Conservation (phyloP, 1,140 invertebrate genomes). For the Xylocopa sonorina region DNA sequence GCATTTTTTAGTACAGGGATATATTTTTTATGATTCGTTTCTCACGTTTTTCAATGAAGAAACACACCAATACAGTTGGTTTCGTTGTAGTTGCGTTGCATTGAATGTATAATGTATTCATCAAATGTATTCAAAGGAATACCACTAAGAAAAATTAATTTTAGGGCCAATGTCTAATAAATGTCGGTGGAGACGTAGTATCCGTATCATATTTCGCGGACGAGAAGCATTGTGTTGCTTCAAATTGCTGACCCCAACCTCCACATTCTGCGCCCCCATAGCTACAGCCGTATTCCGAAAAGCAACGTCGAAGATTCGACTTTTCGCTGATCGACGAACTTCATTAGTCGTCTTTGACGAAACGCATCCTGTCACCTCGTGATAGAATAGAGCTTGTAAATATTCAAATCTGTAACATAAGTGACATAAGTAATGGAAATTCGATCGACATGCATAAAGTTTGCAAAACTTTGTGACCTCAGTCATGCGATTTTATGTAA, state of each 20-base stretch:
- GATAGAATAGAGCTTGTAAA: constrained; percentile 52
- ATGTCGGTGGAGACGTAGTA: constrained; percentile 96
- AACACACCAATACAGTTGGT: too few relatives aligned
- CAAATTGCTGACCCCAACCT: constrained; percentile 79
- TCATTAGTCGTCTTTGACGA: background rate
- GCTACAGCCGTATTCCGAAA: constrained; percentile 34
- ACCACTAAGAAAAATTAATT: constrained; percentile 60
- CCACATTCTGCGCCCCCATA: constrained; percentile 79
- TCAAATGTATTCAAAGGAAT: background rate
- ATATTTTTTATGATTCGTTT: too few relatives aligned
- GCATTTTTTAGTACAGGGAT: too few relatives aligned
- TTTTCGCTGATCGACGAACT: constrained; percentile 22
- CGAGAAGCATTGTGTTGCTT: constrained; percentile 69
- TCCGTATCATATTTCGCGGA: constrained; percentile 84
- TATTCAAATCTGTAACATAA: constrained; percentile 25
- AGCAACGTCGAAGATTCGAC: constrained; percentile 23
- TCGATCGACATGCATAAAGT: background rate
- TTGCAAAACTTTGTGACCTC: background rate
- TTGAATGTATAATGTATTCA: too few relatives aligned
- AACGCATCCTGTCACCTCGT: background rate
- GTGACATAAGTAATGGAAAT: background rate
- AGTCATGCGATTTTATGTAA: background rate
- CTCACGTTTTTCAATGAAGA: too few relatives aligned
- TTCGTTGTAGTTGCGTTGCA: too few relatives aligned
- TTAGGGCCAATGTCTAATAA: constrained; percentile 96